Base-by-base conservation (phyloP, 2,113 vertebrate species). In the Paramisgurnus dabryanus region DNA sequence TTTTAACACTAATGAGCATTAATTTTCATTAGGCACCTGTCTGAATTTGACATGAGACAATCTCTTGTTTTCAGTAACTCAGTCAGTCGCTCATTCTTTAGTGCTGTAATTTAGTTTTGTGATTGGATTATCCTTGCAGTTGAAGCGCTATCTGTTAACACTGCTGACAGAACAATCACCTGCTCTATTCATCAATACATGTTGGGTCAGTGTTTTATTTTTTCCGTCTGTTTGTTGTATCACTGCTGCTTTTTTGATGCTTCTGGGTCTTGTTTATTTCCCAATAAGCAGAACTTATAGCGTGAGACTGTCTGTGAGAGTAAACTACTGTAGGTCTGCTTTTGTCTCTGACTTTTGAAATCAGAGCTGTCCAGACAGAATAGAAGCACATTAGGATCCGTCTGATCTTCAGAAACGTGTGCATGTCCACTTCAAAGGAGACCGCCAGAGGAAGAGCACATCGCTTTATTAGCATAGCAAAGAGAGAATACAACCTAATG, bases 311-410 rank as follows among this genome's bases (percentile, higher is more conserved):
- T 7, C 57, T 58, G 15, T 27, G 75, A 12, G 63, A 67, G 65
- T 40, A 41, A n/a, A 41, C 76, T 53, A 34, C 27, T 34, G 1
- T 34, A 6, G 63, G 15, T 17, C 34, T 64, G 22, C 34, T 67
- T 80, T 68, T 82, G 41, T 43, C 47, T 61, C 12, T 10, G 47
- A 18, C 40, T 43, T 18, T 49, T 45, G 74, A 50, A 82, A 78
- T 82, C 81, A 85, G 83, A 85, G 84, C 47, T 27, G 49, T 75
- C 72, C 60, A 47, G 43, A 63, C 60, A 58, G 73, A 80, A 78
- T 17, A 78, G 78, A 78, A 68, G 64, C 70, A 43, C 84, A 69
- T 74, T 78, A 43, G 58, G 67, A 40, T 50, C 67, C 58, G 67
- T 85, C 71, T 73, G 72, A 78, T 80, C 68, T 85, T 79, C 61